A percentile compares a stretch with the other conserved stretches of the same genome.
Evolutionary conservation across 2,888 invertebrate species (phyloP).

Genomic region (Erebia palarica): DNA sequence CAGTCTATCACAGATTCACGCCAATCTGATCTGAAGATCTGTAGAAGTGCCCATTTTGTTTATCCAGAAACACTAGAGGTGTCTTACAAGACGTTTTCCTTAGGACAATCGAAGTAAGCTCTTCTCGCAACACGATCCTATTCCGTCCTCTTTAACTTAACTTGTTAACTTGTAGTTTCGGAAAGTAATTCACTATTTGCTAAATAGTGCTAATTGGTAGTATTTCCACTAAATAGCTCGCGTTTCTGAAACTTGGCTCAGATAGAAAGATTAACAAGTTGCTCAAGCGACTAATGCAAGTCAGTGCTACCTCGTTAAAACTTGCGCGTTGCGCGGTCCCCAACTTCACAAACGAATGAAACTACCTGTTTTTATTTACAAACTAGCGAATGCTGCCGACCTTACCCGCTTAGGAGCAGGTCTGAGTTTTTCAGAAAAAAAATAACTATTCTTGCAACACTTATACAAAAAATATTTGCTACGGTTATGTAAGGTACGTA

Average conservation of each 20-base stretch:
- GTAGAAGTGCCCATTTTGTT: too few relatives aligned
- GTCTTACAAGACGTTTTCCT: too few relatives aligned
- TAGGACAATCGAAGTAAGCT: too few relatives aligned
- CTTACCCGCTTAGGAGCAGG: not conserved
- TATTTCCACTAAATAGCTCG: conserved; percentile 22
- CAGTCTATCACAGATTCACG: too few relatives aligned
- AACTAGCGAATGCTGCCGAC: not conserved
- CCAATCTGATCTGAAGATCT: too few relatives aligned
- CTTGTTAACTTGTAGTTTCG: not conserved
- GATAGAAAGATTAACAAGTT: conserved; percentile 65
- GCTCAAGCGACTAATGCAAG: conserved; percentile 56
- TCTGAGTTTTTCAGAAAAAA: not conserved
- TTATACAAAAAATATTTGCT: too few relatives aligned
- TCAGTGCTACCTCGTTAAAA: conserved; percentile 58
- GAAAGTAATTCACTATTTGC: not conserved
- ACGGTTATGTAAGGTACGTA: too few relatives aligned
- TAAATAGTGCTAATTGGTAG: conserved; percentile 6
- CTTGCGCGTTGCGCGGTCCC: conserved; percentile 40
- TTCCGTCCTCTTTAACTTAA: not conserved
- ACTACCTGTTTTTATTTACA: conserved; percentile 39
- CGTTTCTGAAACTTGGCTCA: conserved; percentile 44
- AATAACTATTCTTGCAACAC: too few relatives aligned
- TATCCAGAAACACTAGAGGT: too few relatives aligned
- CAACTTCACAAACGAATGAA: conserved; percentile 44
- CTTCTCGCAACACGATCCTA: too few relatives aligned